Conservation (phyloP, 2,888 invertebrate species). For the Dermolepida albohirtum region DNA sequence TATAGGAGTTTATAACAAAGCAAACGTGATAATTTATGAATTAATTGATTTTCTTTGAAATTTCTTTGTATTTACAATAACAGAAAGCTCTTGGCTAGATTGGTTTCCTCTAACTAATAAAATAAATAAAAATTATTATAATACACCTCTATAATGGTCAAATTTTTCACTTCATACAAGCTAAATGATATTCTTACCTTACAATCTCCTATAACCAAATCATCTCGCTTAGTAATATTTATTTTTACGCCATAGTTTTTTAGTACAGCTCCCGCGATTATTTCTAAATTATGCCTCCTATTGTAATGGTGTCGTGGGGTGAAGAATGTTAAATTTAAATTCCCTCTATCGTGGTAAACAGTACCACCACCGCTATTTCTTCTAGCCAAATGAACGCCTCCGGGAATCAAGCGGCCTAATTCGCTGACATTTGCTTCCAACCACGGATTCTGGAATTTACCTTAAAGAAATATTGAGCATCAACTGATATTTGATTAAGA, state of each 20-base stretch:
- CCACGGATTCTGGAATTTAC: slow-evolving; percentile 97
- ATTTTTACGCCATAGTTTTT: slow-evolving; percentile 84
- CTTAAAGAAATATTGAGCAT: slow-evolving; percentile 66
- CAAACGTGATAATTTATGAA: too few relatives aligned
- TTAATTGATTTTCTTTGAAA: too few relatives aligned
- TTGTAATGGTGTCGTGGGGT: slow-evolving; percentile 86
- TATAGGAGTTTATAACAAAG: too few relatives aligned
- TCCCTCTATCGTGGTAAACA: slow-evolving; percentile 95
- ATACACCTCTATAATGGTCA: too few relatives aligned
- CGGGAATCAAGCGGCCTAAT: slow-evolving; percentile 56
- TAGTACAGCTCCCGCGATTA: slow-evolving; percentile 85
- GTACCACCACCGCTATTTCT: slow-evolving; percentile 97
- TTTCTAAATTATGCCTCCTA: slow-evolving; percentile 87
- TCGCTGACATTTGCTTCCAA: slow-evolving; percentile 84
- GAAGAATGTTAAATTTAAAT: slow-evolving; percentile 93
- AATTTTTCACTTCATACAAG: too few relatives aligned
- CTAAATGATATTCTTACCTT: slow-evolving; percentile 70
- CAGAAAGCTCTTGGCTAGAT: too few relatives aligned
- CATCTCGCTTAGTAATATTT: slow-evolving; percentile 84
- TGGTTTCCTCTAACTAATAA: too few relatives aligned
- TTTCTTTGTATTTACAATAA: too few relatives aligned
- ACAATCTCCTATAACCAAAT: slow-evolving; percentile 83
- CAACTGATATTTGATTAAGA: too few relatives aligned
- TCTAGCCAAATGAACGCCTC: slow-evolving; percentile 74
- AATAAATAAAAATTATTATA: too few relatives aligned